Conservation (phyloP, 2,888 invertebrate genomes). For the Elysia crispata region DNA sequence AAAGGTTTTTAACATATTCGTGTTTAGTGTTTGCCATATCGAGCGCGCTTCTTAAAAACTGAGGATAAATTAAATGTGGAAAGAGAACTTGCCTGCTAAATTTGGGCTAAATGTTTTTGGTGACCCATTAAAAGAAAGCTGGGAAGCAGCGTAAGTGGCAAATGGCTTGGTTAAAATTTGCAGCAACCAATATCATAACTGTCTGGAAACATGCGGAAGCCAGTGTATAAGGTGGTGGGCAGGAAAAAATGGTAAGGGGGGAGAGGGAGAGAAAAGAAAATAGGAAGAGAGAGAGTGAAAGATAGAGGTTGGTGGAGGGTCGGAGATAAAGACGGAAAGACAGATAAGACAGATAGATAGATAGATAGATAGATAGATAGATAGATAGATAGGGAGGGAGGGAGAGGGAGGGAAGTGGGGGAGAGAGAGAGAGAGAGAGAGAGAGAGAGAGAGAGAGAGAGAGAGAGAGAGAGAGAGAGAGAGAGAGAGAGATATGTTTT, state of each 20-base stretch:
- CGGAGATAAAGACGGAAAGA: not conserved
- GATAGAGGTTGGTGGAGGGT: not conserved
- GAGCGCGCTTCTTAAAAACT: too few species aligned
- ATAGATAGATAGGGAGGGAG: not conserved
- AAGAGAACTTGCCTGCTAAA: too few species aligned
- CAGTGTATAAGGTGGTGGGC: too few species aligned
- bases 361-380: constrained; percentile 14
- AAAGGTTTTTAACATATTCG: too few species aligned
- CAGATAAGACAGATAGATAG: constrained; percentile 7
- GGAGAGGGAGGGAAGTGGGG: not conserved
- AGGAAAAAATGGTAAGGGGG: not conserved
- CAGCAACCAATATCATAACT: too few species aligned
- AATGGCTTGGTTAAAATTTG: too few species aligned
- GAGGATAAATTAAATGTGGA: too few species aligned
- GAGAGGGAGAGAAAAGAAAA: constrained; percentile 2
- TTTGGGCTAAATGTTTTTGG: too few species aligned
- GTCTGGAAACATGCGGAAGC: too few species aligned
- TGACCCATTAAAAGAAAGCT: too few species aligned
- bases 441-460: not conserved
- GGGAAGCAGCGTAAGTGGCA: too few species aligned
- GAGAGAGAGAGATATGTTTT: not conserved
- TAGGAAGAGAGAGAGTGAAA: constrained; percentile 16
- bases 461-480: not conserved
- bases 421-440: not conserved
- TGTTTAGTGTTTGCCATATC: too few species aligned